Conservation (phyloP, 2,797 vertebrate genomes). For the Pantherophis alleghaniensis region DNA sequence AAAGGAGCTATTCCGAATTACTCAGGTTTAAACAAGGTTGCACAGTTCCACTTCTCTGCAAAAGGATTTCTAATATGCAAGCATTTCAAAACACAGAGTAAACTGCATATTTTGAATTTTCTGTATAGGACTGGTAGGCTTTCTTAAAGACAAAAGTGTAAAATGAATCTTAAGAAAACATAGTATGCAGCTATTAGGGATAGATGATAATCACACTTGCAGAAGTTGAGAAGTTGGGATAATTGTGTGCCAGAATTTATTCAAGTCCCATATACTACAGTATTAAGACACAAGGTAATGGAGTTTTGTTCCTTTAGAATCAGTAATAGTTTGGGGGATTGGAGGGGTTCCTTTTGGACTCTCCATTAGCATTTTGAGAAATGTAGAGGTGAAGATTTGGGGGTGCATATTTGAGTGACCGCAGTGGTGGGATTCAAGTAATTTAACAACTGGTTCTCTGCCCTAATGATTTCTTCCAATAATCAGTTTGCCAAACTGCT, state of each 20-base stretch:
- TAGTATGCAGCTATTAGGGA: background rate
- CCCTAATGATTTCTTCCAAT: no score
- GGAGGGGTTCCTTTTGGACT: background rate
- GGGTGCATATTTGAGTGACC: background rate
- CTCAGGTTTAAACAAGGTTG: conserved; percentile 23
- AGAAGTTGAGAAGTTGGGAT: background rate
- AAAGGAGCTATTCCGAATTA: conserved; percentile 20
- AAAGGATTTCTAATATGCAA: conserved; percentile 5
- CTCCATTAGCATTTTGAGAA: background rate
- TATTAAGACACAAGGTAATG: background rate
- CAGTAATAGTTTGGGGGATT: background rate
- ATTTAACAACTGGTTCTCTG: no score
- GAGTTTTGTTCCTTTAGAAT: background rate
- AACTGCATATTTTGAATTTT: background rate
- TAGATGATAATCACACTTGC: background rate
- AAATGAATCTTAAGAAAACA: background rate
- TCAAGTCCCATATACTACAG: background rate
- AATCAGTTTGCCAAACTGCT: no score
- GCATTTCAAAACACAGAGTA: background rate
- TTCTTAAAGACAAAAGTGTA: background rate
- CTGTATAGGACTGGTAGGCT: background rate
- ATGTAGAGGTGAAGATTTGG: background rate
- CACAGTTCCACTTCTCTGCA: conserved; percentile 32
- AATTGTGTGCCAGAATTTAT: background rate
- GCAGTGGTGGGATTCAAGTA: no score